phyloP scores from a whole-genome alignment of 2,888 invertebrate species.

The Adineta ricciae region DNA sequence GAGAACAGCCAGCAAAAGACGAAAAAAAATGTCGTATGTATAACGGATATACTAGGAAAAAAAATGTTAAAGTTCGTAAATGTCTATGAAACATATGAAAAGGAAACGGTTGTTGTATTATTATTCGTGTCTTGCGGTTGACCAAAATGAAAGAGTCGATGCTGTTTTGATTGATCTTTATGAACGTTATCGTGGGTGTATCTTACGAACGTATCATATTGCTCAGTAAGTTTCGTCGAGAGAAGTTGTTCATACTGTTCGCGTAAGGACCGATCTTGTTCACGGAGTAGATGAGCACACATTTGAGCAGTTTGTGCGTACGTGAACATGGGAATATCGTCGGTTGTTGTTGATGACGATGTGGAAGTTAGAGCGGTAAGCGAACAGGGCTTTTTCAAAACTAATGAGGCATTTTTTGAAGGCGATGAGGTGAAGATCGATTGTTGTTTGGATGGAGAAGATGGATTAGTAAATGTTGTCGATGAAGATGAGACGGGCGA shows the following conservation, averaged over 20 bases:
- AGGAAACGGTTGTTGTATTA: not conserved
- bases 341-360: not conserved
- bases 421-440: not conserved
- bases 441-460: not conserved
- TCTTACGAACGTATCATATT: slow-evolving; percentile 9
- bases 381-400: not conserved
- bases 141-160: not conserved
- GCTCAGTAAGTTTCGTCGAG: not conserved
- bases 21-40: not conserved
- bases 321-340: slow-evolving; percentile 6
- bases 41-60: not conserved
- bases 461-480: not conserved
- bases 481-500: not conserved
- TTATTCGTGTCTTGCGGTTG: not conserved
- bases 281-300: not conserved
- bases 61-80: not conserved
- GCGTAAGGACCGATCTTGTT: not conserved
- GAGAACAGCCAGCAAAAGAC: not conserved
- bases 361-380: not conserved
- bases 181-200: not conserved
- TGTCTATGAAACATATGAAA: slow-evolving; percentile 10
- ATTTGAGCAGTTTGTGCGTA: slow-evolving; percentile 1
- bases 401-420: not conserved
- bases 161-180: not conserved
- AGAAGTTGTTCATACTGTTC: slow-evolving; percentile 22